phyloP scores from a whole-genome alignment of 2,797 vertebrate genomes.

The Rachycentron canadum region DNA sequence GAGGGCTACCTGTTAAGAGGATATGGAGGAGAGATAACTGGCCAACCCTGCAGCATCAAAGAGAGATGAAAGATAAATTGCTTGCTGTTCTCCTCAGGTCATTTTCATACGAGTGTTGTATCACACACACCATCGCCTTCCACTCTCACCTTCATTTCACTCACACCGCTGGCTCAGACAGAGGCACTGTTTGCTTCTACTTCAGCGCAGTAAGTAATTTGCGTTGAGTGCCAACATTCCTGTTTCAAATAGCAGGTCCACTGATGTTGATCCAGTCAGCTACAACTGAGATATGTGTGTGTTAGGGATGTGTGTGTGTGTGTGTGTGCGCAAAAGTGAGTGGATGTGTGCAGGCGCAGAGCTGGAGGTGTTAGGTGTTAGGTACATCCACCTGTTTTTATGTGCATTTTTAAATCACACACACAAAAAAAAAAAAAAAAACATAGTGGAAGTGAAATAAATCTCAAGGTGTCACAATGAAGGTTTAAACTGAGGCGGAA shows the following conservation, averaged over 20 bases:
- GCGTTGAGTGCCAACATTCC: conserved; percentile 71
- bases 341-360: conserved; percentile 14
- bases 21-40: conserved; percentile 46
- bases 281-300: conserved; percentile 32
- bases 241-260: conserved; percentile 68
- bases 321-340: neutral
- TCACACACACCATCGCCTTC: conserved; percentile 31
- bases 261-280: conserved; percentile 66
- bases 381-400: neutral
- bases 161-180: conserved; percentile 50
- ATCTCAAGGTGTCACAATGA: too few relatives aligned
- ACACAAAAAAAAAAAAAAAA: neutral
- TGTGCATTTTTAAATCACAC: too few relatives aligned
- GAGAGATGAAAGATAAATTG: conserved; percentile 57
- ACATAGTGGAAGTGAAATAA: neutral
- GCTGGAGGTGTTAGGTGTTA: neutral
- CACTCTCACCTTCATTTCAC: conserved; percentile 47
- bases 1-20: conserved; percentile 68
- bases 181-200: conserved; percentile 51
- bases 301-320: conserved; percentile 9
- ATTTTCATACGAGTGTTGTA: conserved; percentile 29
- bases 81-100: conserved; percentile 33
- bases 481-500: neutral
- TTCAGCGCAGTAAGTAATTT: conserved; percentile 65
- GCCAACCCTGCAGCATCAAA: conserved; percentile 41